Evolutionary conservation across 2,797 vertebrate species (phyloP).

Genomic region (Anniella stebbinsi): DNA sequence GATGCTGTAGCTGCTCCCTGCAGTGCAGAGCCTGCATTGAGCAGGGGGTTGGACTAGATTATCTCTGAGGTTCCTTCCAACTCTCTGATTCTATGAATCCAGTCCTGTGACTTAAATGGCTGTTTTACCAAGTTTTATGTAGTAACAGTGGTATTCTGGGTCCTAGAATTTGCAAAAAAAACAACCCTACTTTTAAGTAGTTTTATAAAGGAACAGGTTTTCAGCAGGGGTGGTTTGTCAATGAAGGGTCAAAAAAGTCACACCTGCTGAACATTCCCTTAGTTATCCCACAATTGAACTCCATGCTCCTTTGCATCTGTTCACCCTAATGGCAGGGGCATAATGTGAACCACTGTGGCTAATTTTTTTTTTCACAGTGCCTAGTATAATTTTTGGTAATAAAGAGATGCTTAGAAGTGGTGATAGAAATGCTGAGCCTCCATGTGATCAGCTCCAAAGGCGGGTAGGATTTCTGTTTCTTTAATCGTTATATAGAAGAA

Average conservation of each 20-base stretch:
- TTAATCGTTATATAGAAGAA: not conserved
- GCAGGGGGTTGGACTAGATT: no score
- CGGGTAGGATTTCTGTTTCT: not conserved
- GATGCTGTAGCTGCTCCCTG: no score
- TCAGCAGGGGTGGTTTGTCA: not conserved
- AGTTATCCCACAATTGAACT: not conserved
- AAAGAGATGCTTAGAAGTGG: not conserved
- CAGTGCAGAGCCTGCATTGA: no score
- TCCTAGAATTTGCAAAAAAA: not conserved
- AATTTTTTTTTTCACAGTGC: not conserved
- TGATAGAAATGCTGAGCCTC: not conserved
- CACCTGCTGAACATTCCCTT: not conserved
- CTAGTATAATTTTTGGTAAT: not conserved
- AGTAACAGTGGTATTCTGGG: no score
- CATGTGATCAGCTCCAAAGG: not conserved
- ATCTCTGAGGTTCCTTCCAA: no score
- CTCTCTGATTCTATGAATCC: no score
- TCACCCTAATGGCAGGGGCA: not conserved
- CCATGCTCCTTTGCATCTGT: not conserved
- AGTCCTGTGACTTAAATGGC: no score
- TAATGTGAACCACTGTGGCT: not conserved
- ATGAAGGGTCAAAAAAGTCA: not conserved
- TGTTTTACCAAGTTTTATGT: no score
- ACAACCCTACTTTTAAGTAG: not conserved
- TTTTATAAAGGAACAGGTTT: not conserved